Conservation (phyloP, 2,113 vertebrate species). For the Plotosus lineatus region DNA sequence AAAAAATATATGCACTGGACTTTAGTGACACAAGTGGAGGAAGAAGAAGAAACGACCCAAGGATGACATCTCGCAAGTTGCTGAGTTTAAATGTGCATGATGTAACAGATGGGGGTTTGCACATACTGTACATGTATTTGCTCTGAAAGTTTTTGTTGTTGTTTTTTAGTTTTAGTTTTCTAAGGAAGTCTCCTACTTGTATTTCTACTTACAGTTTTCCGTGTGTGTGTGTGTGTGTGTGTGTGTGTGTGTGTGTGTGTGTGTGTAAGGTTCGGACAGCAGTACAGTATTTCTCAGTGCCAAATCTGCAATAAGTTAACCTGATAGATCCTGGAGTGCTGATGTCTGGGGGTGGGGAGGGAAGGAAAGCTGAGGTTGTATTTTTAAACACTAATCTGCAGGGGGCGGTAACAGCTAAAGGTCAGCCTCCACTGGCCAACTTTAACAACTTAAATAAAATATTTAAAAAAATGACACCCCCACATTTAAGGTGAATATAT, state of each 20-base stretch:
- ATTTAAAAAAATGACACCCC: no score
- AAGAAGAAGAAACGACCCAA: conserved; percentile 92
- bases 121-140: no score
- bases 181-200: no score
- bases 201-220: no score
- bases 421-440: neutral
- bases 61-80: conserved; percentile 88
- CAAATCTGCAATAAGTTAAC: neutral
- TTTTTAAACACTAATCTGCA: conserved; percentile 16
- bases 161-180: no score
- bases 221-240: neutral
- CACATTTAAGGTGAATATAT: no score
- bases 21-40: conserved; percentile 90
- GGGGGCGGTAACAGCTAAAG: conserved; percentile 39
- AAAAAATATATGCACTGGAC: conserved; percentile 91
- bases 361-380: no score
- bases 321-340: neutral
- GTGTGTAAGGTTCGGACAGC: no score
- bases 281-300: neutral
- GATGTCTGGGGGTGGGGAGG: neutral
- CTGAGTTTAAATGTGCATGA: conserved; percentile 69
- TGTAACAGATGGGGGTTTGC: neutral
- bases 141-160: no score
- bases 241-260: neutral
- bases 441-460: neutral